Evolutionary conservation across 2,888 invertebrate genomes (phyloP).

Genomic region (Cylloceria caligata): DNA sequence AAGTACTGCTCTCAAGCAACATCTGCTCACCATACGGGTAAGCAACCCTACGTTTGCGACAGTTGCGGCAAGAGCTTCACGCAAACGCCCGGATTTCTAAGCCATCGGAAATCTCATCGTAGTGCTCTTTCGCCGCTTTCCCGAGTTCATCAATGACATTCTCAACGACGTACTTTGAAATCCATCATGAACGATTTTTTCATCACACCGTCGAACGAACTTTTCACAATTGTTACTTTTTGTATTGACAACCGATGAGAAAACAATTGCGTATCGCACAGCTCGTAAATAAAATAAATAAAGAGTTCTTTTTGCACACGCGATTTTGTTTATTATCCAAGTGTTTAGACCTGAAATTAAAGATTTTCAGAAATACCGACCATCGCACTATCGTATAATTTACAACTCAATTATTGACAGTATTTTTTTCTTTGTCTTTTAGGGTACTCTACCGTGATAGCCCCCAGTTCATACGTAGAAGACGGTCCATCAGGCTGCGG

Average conservation of each 20-base stretch:
- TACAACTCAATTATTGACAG: constrained; percentile 5
- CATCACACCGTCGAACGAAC: background rate
- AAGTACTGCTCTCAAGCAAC: constrained; percentile 81
- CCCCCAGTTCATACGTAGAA: background rate
- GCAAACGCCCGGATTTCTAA: constrained; percentile 82
- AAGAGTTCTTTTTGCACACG: background rate
- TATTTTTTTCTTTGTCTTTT: constrained; percentile 29
- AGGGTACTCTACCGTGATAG: constrained; percentile 31
- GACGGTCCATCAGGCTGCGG: constrained; percentile 11
- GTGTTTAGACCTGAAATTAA: background rate
- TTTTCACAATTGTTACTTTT: constrained; percentile 25
- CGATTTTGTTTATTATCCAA: constrained; percentile 9
- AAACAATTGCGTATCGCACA: constrained; percentile 5
- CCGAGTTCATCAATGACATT: constrained; percentile 82
- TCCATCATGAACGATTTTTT: constrained; percentile 71
- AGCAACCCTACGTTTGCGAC: constrained; percentile 82
- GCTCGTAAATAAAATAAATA: constrained; percentile 6
- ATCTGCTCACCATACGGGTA: constrained; percentile 81
- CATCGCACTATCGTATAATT: background rate
- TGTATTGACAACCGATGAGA: constrained; percentile 5
- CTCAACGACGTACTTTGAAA: constrained; percentile 75
- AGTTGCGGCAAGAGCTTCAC: constrained; percentile 83
- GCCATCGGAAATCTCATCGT: constrained; percentile 82
- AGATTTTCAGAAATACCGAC: background rate
- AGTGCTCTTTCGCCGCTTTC: constrained; percentile 82